A percentile compares a stretch with the other conserved stretches of the same genome.
Evolutionary conservation across 2,113 vertebrate species (phyloP).

Genomic region (Rhinopithecus roxellana): DNA sequence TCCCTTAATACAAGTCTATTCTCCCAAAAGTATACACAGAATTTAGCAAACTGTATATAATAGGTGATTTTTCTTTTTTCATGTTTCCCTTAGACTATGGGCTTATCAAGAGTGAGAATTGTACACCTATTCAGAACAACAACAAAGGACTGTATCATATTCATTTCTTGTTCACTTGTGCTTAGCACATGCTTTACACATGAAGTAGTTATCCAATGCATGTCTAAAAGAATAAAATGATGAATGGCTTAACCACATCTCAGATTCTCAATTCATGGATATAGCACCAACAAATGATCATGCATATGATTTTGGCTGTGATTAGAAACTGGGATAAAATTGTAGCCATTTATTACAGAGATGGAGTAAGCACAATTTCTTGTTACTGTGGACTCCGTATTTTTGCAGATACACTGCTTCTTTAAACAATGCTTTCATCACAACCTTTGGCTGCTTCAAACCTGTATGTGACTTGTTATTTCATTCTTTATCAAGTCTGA

Average conservation of each 20-base stretch:
- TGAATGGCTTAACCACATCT: not conserved
- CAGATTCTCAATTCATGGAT: not conserved
- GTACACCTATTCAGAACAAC: not conserved
- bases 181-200: not conserved
- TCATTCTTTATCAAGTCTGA: not conserved
- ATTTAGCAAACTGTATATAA: not conserved
- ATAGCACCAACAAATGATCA: not conserved
- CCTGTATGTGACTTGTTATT: not conserved
- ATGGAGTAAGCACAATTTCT: not conserved
- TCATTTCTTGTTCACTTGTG: not conserved
- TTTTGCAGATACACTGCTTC: not conserved
- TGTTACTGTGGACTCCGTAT: not conserved
- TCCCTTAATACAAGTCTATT: not conserved
- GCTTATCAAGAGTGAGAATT: not conserved
- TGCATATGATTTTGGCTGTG: not conserved
- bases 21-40: not conserved
- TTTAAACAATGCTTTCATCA: not conserved
- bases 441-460: not conserved
- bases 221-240: not conserved
- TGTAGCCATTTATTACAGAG: not conserved
- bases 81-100: not conserved
- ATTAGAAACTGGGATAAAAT: slow-evolving; percentile 1
- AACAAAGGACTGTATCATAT: not conserved
- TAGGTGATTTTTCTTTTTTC: not conserved
- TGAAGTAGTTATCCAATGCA: not conserved